Evolutionary conservation across 2,797 vertebrate genomes (phyloP).

Genomic region (Pteronotus mesoamericanus): DNA sequence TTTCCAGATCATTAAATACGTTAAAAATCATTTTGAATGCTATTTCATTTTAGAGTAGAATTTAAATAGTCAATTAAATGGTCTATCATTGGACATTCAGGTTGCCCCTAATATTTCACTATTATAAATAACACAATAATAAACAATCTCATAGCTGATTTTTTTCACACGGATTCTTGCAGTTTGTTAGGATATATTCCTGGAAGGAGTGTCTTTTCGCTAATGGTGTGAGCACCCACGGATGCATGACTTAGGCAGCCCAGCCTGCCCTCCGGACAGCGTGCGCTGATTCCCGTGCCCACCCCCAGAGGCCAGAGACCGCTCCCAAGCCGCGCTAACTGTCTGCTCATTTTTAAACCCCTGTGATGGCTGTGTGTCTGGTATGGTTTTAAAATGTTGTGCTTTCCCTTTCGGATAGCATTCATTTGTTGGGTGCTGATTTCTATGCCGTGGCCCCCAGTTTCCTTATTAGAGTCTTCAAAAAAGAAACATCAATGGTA

Average conservation of each 20-base stretch:
- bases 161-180: not conserved
- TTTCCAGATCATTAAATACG: not conserved
- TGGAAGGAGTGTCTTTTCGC: not conserved
- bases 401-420: not conserved
- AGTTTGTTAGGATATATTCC: not conserved
- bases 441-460: not conserved
- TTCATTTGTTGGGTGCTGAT: not conserved
- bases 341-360: not conserved
- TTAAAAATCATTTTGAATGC: not conserved
- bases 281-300: fast-evolving
- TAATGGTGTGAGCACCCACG: not conserved
- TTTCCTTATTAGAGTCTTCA: not conserved
- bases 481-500: not conserved
- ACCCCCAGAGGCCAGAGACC: not conserved
- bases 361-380: not conserved
- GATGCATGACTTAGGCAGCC: not conserved
- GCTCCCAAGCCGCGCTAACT: not conserved
- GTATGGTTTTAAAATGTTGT: not conserved
- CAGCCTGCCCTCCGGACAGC: not conserved
- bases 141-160: not conserved
- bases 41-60: not conserved
- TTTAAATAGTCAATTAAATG: not conserved
- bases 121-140: not conserved
- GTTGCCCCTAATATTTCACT: not conserved
- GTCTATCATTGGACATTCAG: not conserved